Conservation (phyloP, 2,888 invertebrate species). For the Megastigmus dorsalis region DNA sequence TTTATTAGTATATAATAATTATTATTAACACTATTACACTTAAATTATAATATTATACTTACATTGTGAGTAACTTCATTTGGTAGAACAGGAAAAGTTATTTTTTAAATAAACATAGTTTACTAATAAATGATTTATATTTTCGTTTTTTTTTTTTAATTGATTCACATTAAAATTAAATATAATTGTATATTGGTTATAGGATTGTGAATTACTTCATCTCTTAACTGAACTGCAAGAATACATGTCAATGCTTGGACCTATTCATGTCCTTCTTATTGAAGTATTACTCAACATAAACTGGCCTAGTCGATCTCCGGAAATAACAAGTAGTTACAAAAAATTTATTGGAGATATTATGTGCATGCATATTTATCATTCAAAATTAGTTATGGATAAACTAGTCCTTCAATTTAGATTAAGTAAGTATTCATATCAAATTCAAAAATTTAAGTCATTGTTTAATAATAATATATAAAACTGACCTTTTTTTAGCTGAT, state of each 20-base stretch:
- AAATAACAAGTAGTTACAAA: slow-evolving; percentile 78
- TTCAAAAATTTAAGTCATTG: not conserved
- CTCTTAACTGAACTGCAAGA: slow-evolving; percentile 77
- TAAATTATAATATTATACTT: too few relatives aligned
- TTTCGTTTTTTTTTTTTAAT: not conserved
- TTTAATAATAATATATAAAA: slow-evolving; percentile 5
- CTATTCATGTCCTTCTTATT: slow-evolving; percentile 77
- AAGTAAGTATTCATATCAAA: slow-evolving; percentile 70
- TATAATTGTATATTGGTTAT: slow-evolving; percentile 56
- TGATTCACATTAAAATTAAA: not conserved
- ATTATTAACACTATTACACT: not conserved
- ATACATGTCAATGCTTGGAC: slow-evolving; percentile 78
- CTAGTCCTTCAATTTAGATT: slow-evolving; percentile 80
- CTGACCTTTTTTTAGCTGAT: slow-evolving; percentile 63
- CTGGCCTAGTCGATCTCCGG: slow-evolving; percentile 77
- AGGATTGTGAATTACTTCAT: slow-evolving; percentile 78
- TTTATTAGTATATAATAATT: not conserved
- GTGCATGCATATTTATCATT: slow-evolving; percentile 81
- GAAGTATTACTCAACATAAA: slow-evolving; percentile 78
- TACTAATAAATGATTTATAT: slow-evolving; percentile 3
- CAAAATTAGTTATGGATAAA: slow-evolving; percentile 78
- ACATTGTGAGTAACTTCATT: too few relatives aligned
- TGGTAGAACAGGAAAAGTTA: too few relatives aligned
- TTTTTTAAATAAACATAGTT: too few relatives aligned
- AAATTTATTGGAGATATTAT: slow-evolving; percentile 81